Percentiles rank a stretch among this genome's conserved stretches.
These are phyloP conservation scores for Melinaea menophilus DNA, from an alignment of 2,888 invertebrate species.

Conservation along the genomic window DNA sequence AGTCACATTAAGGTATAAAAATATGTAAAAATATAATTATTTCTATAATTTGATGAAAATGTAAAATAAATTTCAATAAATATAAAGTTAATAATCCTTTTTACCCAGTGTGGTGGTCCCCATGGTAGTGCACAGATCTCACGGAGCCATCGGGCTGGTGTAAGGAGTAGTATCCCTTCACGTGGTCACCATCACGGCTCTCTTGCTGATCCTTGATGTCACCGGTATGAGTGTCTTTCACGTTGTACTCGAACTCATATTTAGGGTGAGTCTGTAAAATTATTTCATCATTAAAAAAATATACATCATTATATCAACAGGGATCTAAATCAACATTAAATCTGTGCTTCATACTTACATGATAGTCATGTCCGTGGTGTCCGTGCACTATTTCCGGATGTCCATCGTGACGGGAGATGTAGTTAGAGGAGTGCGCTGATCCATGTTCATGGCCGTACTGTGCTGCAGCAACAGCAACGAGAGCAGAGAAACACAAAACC, in stretches of 20 bases:
- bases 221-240: slow-evolving; percentile 69
- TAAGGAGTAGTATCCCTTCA: slow-evolving; percentile 75
- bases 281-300: neutral
- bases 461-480: neutral
- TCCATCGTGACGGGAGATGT: slow-evolving; percentile 52
- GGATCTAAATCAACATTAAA: neutral
- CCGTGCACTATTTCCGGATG: slow-evolving; percentile 46
- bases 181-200: slow-evolving; percentile 73
- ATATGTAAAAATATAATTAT: too few relatives aligned
- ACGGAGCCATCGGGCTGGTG: slow-evolving; percentile 72
- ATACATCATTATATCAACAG: neutral
- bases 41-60: too few relatives aligned
- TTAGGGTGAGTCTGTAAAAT: slow-evolving; percentile 41
- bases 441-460: slow-evolving; percentile 38
- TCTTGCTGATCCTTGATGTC: slow-evolving; percentile 68
- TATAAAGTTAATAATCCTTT: slow-evolving; percentile 21
- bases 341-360: neutral
- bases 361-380: slow-evolving; percentile 39
- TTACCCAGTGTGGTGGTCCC: slow-evolving; percentile 54
- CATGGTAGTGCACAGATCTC: slow-evolving; percentile 46
- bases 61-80: neutral
- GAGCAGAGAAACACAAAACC: neutral
- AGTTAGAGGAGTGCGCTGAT: slow-evolving; percentile 58
- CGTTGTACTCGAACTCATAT: slow-evolving; percentile 64
- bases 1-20: neutral